A percentile compares a stretch with the other conserved stretches of the same genome.
Evolutionary conservation across 2,888 invertebrate genomes (phyloP).

Genomic region (Melanostoma mellinum): DNA sequence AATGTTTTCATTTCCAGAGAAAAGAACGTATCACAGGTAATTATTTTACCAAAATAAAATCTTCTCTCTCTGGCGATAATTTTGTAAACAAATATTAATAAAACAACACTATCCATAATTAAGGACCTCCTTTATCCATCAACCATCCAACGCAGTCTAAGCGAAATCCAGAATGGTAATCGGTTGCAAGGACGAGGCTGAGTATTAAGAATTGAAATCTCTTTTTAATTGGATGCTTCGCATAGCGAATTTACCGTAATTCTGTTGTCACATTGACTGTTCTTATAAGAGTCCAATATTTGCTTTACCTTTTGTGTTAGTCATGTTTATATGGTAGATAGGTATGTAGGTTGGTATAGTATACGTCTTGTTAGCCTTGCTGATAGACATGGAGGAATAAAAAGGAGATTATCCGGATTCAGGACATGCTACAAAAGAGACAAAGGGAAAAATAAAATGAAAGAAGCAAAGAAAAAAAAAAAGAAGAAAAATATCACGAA

Average conservation of each 20-base stretch:
- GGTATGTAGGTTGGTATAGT: not conserved
- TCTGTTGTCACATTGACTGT: slow-evolving; percentile 46
- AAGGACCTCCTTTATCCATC: too few species aligned
- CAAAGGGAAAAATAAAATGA: slow-evolving; percentile 6
- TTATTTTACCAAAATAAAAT: too few species aligned
- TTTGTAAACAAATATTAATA: too few species aligned
- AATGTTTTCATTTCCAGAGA: too few species aligned
- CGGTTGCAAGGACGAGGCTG: not conserved
- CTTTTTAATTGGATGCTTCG: slow-evolving; percentile 69
- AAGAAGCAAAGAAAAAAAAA: slow-evolving; percentile 18
- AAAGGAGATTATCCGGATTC: slow-evolving; percentile 66
- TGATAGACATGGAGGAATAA: slow-evolving; percentile 45
- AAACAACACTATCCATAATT: too few species aligned
- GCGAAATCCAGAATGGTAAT: too few species aligned
- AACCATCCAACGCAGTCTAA: too few species aligned
- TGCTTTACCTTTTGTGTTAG: slow-evolving; percentile 20
- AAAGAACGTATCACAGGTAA: too few species aligned
- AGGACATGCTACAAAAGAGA: slow-evolving; percentile 35
- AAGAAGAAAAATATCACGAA: slow-evolving; percentile 1
- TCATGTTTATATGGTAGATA: slow-evolving; percentile 16
- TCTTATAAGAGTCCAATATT: slow-evolving; percentile 40
- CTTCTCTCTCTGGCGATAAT: too few species aligned
- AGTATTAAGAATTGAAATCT: slow-evolving; percentile 59
- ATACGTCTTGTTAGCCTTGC: slow-evolving; percentile 55
- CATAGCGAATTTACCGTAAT: slow-evolving; percentile 47